Evolutionary conservation across 2,797 vertebrate genomes (phyloP).

Genomic region (Fringilla coelebs): DNA sequence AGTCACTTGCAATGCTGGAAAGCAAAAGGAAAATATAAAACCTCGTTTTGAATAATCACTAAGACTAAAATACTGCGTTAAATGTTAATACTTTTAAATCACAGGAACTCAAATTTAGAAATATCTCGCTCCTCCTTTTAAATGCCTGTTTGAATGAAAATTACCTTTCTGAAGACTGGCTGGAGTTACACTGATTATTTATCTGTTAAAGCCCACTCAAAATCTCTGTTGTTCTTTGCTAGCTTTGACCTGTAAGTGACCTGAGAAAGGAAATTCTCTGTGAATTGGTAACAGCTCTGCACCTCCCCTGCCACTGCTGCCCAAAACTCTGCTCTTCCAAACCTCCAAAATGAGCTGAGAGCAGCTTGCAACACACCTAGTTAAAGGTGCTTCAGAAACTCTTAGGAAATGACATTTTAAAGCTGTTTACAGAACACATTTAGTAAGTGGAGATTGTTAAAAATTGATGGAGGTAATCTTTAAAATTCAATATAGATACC

Average conservation of each 20-base stretch:
- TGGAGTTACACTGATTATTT: background rate
- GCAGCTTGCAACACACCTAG: background rate
- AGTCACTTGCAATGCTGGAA: background rate
- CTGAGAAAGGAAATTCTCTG: background rate
- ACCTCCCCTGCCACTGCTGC: background rate
- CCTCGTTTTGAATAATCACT: background rate
- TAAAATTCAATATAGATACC: background rate
- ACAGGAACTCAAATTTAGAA: background rate
- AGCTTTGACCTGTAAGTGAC: background rate
- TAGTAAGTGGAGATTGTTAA: background rate
- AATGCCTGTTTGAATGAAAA: background rate
- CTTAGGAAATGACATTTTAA: background rate
- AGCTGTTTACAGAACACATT: background rate
- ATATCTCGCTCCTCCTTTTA: background rate
- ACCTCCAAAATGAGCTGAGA: background rate
- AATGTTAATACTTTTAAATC: background rate
- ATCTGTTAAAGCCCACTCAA: background rate
- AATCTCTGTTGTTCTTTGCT: background rate
- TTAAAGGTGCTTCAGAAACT: slow-evolving; percentile 8
- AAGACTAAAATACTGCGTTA: background rate
- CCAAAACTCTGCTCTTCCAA: background rate
- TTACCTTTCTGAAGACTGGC: background rate
- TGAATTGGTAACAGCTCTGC: background rate
- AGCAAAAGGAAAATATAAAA: background rate
- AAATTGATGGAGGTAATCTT: background rate